Conservation (phyloP, 2,888 invertebrate species). For the Neoitamus cyanurus region DNA sequence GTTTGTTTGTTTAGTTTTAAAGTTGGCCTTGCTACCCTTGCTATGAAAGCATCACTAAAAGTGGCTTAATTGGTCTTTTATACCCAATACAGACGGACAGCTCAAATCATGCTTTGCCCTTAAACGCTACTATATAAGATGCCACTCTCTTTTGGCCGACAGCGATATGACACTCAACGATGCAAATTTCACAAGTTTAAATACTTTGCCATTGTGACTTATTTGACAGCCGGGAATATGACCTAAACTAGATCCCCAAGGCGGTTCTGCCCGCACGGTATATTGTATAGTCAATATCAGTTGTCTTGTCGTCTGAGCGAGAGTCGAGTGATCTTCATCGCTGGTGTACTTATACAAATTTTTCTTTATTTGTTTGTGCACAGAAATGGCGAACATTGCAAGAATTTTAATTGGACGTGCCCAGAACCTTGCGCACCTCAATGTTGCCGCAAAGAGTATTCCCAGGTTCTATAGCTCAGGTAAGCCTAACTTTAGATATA, state of each 20-base stretch:
- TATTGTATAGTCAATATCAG: not conserved
- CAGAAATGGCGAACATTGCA: slow-evolving; percentile 62
- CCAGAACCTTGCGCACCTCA: slow-evolving; percentile 54
- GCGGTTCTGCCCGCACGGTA: not conserved
- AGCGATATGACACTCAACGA: too few relatives aligned
- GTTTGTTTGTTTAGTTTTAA: too few relatives aligned
- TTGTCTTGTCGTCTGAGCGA: not conserved
- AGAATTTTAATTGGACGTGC: slow-evolving; percentile 61
- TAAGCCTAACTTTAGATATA: not conserved
- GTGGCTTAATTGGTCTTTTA: too few relatives aligned
- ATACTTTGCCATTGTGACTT: not conserved
- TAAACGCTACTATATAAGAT: too few relatives aligned
- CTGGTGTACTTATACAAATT: not conserved
- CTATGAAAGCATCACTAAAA: too few relatives aligned
- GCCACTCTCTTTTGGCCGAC: too few relatives aligned
- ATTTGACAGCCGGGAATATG: not conserved
- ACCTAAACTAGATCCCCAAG: not conserved
- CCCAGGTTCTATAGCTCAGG: slow-evolving; percentile 35
- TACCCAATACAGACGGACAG: too few relatives aligned
- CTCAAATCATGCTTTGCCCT: too few relatives aligned
- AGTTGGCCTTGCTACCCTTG: too few relatives aligned
- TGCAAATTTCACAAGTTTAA: too few relatives aligned
- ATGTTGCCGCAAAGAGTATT: slow-evolving; percentile 58
- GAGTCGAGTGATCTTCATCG: not conserved
- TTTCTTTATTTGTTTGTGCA: not conserved